phyloP scores from a whole-genome alignment of 2,797 vertebrate species.

The Myiotriccus ornatus region DNA sequence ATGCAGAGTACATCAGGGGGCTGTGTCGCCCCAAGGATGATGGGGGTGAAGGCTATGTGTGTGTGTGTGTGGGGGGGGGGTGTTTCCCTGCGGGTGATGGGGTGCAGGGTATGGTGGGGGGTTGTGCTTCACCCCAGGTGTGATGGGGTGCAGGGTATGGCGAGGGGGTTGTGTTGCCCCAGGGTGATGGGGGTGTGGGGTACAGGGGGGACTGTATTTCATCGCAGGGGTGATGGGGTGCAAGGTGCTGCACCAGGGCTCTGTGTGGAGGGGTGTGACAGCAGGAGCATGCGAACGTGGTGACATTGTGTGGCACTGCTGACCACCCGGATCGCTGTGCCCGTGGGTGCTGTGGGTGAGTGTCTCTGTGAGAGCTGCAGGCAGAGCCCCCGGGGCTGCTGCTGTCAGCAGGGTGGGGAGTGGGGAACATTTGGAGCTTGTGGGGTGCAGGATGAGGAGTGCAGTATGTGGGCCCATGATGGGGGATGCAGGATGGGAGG shows the following conservation, averaged over 20 bases:
- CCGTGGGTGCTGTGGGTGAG: not conserved
- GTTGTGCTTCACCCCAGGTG: not conserved
- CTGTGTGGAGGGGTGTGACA: not conserved
- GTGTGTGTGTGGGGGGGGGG: no score
- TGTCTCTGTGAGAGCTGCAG: not conserved
- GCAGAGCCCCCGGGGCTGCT: not conserved
- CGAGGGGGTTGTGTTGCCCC: no score
- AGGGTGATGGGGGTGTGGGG: not conserved
- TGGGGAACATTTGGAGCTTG: not conserved
- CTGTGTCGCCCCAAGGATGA: not conserved
- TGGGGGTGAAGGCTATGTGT: no score
- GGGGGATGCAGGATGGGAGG: not conserved
- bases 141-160: not conserved
- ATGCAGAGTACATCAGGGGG: not conserved
- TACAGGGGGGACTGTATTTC: not conserved
- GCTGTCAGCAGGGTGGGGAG: rapidly evolving
- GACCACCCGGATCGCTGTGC: not conserved
- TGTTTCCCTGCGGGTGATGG: no score
- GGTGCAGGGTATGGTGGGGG: not conserved
- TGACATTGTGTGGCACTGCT: not conserved
- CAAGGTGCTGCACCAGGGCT: not conserved
- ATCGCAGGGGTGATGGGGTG: not conserved
- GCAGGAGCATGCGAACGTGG: not conserved
- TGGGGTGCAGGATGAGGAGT: not conserved
- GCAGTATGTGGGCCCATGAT: not conserved